phyloP scores from a whole-genome alignment of 2,113 vertebrate species.

The Copsychus sechellarum region DNA sequence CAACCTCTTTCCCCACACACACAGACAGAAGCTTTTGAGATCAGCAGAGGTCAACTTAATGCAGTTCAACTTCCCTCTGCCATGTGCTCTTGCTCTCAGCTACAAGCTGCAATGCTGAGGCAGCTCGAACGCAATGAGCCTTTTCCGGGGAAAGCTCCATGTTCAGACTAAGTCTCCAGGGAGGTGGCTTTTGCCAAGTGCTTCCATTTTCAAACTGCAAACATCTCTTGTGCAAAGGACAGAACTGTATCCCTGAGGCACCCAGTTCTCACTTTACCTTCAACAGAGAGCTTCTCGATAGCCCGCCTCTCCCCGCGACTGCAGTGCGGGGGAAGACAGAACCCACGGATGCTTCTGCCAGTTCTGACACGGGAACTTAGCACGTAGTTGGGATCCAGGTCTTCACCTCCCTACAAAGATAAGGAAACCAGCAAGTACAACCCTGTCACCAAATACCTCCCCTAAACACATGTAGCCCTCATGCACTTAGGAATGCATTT shows the following conservation, averaged over 20 bases:
- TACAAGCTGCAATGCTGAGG: not conserved
- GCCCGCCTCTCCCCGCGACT: conserved; percentile 93
- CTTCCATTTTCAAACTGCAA: not conserved
- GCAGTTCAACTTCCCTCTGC: not conserved
- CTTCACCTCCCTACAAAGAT: conserved; percentile 87
- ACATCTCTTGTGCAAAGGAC: not conserved
- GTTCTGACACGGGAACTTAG: conserved; percentile 95
- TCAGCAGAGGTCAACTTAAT: not conserved
- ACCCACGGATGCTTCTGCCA: conserved; percentile 91
- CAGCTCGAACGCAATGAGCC: not conserved
- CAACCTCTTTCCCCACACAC: not conserved
- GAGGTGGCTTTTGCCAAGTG: not conserved
- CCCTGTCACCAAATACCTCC: not conserved
- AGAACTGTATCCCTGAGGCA: not conserved
- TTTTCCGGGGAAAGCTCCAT: not conserved
- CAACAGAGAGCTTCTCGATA: conserved; percentile 88
- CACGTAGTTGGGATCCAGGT: conserved; percentile 93
- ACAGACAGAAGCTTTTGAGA: not conserved
- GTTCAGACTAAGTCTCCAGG: not conserved
- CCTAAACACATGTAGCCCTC: not conserved
- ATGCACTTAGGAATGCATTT: not conserved
- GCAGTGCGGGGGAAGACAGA: conserved; percentile 94
- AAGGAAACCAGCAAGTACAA: not conserved
- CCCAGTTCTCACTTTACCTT: conserved; percentile 76
- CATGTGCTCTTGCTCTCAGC: not conserved